Conservation (phyloP, 2,888 invertebrate genomes). For the Nineta flava region DNA sequence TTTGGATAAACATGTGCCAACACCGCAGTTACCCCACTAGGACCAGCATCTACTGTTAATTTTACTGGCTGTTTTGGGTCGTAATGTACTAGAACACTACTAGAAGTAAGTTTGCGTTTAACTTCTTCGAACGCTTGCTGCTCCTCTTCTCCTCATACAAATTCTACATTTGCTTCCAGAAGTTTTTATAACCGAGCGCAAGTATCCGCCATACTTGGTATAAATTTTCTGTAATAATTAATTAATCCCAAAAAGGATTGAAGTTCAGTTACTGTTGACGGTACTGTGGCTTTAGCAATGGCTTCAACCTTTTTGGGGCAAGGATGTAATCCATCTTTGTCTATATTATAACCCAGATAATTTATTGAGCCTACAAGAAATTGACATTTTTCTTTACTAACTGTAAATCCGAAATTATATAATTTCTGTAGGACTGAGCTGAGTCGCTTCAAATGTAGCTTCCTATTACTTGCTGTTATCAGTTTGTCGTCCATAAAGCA, state of each 20-base stretch:
- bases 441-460: constrained; percentile 13
- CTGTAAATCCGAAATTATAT: constrained; percentile 13
- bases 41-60: background rate
- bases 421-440: constrained; percentile 13
- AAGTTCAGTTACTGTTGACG: background rate
- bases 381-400: constrained; percentile 17
- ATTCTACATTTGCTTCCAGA: constrained; percentile 3
- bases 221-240: background rate
- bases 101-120: constrained; percentile 5
- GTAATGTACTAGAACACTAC: background rate
- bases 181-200: constrained; percentile 9
- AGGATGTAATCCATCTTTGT: background rate
- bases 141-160: constrained; percentile 5
- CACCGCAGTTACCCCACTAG: background rate
- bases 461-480: constrained; percentile 13
- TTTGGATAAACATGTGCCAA: background rate
- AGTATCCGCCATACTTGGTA: too few species aligned
- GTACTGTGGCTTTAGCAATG: background rate
- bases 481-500: constrained; percentile 15
- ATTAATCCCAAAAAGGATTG: background rate
- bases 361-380: constrained; percentile 16
- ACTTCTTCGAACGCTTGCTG: constrained; percentile 3
- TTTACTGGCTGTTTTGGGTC: constrained; percentile 1
- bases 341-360: constrained; percentile 2
- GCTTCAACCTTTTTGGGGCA: background rate